Base-by-base conservation (phyloP, 2,888 invertebrate genomes). In the Campopleginae sp. region DNA sequence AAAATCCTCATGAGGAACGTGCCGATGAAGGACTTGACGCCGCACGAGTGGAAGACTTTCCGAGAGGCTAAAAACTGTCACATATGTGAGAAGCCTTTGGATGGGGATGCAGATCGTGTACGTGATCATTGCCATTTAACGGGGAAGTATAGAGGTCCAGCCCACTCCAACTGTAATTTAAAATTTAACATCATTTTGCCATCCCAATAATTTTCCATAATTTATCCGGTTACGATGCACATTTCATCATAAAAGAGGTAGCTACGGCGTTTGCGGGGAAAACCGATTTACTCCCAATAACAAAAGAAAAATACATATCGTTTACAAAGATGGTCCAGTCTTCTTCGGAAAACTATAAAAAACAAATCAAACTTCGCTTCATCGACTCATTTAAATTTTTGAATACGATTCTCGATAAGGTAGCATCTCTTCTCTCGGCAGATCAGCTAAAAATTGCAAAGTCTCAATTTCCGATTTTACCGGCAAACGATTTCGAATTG, bases 201-300 rank as follows among this genome's bases (percentile, higher is more conserved):
- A 33, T 76, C 31, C 71, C 81, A 17, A 31, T 76, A 61, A 38
- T 77, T 31, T 82, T 71, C 23, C 76, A 82, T 12, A 82, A 82
- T 75, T 65, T 76, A 19, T 38, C 51, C 0, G 70, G 76, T n/a
- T 70, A 70, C 33, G 74, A 68, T n/a, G 79, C 83, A 6, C 91
- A 92, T 83, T 90, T 91, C 74, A 83, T 91, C 2, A 89, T 91
- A 31, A 86, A 87, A 80, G 86, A 87, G 48, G 71, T 90, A 51
- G 51, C 51, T 2, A 19, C 51, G 7, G 19, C 19, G 51, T 51
- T 51, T 19, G n/a, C n/a, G 19, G 66, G 66, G 12, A 1, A 46
- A 61, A 38, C n/a, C 63, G 19, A 83, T 90, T n/a, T 92, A 6
- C 87, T 92, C 27, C 17, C n/a, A 17, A 38, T 38, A 38, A 38